Percentiles rank a stretch among this genome's conserved stretches.
Conservation (phyloP, 2,797 vertebrate species). For the Notolabrus celidotus region DNA sequence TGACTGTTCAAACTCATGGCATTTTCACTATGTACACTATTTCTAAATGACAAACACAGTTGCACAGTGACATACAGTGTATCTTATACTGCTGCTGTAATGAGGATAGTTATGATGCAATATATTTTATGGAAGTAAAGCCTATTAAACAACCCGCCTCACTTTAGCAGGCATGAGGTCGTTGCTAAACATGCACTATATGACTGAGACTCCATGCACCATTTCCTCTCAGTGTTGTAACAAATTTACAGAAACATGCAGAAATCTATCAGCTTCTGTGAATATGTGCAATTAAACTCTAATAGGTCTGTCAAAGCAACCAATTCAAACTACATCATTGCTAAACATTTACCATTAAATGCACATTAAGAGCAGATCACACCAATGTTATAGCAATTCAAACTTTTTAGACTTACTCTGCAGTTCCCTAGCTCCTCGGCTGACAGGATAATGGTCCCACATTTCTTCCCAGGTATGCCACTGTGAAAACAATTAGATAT, state of each 20-base stretch:
- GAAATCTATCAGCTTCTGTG: constrained; percentile 19
- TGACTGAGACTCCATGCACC: constrained; percentile 16
- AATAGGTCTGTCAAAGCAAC: constrained; percentile 26
- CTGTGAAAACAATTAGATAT: constrained; percentile 78
- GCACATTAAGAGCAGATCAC: constrained; percentile 12
- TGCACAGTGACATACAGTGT: constrained; percentile 37
- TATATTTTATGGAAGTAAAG: constrained; percentile 42
- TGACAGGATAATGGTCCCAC: constrained; percentile 92
- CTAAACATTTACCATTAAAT: constrained; percentile 31
- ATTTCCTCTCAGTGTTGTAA: constrained; percentile 15
- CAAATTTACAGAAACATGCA: constrained; percentile 11
- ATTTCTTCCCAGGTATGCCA: constrained; percentile 93
- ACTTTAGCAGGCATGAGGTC: constrained; percentile 34
- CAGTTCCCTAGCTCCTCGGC: constrained; percentile 96
- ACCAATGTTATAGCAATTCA: background rate
- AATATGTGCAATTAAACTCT: constrained; percentile 26
- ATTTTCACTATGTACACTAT: constrained; percentile 59
- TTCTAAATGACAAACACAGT: constrained; percentile 52
- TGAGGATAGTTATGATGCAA: constrained; percentile 48
- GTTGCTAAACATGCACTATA: constrained; percentile 43
- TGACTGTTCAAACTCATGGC: constrained; percentile 51
- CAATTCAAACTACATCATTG: constrained; percentile 31
- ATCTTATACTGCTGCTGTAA: constrained; percentile 48
- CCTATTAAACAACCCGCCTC: constrained; percentile 53
- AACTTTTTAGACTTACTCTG: constrained; percentile 87